Evolutionary conservation across 2,797 vertebrate genomes (phyloP), one percentile per base, ranked within the genome.

Genomic region (Nannoperca australis): DNA sequence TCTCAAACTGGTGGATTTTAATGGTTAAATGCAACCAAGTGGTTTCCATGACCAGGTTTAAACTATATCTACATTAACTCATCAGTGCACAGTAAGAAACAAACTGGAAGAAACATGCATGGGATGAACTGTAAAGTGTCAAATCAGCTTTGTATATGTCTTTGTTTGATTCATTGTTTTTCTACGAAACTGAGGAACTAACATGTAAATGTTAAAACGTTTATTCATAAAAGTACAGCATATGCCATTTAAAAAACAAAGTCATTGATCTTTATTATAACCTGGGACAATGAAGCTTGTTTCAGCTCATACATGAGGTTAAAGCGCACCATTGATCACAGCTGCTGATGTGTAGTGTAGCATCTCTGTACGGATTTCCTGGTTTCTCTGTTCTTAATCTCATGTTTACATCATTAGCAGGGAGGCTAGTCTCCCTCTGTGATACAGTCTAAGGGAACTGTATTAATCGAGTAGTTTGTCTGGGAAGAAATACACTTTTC

Each of bases 141-240:
- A 45, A 20, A 27, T 12, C 27, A 49, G 7, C 1, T 44, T 49
- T 50, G 7, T 34, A 22, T 30, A 32, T 55, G 17, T 58, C 6
- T 1, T 53, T 18, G 22, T 81, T 72, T 40, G 30, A 44, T 49
- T 65, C 7, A 53, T 18, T 83, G 49, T 78, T 80, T 81, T 86
- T 86, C 34, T 59, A 70, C 55, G 17, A 85, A 82, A 81, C 24
- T 67, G 73, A 69, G 20, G 83, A 82, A 81, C 24, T 67, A 70
- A 69, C 12, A 13, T 78, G 49, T 66, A 79, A 70, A 59, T 77
- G 42, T 71, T 68, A 9, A 70, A 56, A 61, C 67, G 53, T 88
- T 91, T 86, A 89, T 87, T 90, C 61, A 78, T 84, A 72, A 85
- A 88, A 87, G 66, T 70, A 70, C 64, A 84, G 61, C 71, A 73